phyloP scores from a whole-genome alignment of 1,140 invertebrate species.

The Drosophila leontia region DNA sequence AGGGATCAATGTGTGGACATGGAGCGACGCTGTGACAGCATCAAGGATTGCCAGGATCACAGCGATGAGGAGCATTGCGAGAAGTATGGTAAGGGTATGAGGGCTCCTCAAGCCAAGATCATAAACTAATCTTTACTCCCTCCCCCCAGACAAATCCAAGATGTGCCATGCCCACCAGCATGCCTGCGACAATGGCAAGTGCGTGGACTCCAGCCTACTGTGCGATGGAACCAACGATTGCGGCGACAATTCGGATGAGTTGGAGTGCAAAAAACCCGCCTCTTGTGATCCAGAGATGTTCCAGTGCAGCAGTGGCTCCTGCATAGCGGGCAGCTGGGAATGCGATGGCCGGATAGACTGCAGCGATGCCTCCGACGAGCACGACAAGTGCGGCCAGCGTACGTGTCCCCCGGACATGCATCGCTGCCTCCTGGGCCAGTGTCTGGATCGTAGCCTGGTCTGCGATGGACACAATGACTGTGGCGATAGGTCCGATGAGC shows the following conservation, averaged over 20 bases:
- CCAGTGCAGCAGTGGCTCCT: constrained; percentile 88
- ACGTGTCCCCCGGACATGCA: constrained; percentile 80
- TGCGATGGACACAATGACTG: constrained; percentile 87
- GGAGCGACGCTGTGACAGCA: constrained; percentile 88
- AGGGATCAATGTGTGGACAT: constrained; percentile 84
- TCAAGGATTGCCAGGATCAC: constrained; percentile 90
- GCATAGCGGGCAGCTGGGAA: constrained; percentile 89
- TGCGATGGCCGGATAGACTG: constrained; percentile 91
- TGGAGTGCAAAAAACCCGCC: constrained; percentile 86
- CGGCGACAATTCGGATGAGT: constrained; percentile 88
- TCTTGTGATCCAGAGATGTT: constrained; percentile 63
- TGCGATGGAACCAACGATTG: constrained; percentile 89
- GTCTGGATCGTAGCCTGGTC: constrained; percentile 85
- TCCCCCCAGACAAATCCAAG: constrained; percentile 57
- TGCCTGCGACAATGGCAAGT: constrained; percentile 94
- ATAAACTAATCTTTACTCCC: background rate
- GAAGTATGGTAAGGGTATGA: constrained; percentile 72
- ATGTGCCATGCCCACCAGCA: constrained; percentile 88
- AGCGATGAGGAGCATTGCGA: constrained; percentile 90
- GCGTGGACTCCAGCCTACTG: constrained; percentile 87
- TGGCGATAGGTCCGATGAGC: constrained; percentile 86
- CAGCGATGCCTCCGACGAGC: constrained; percentile 90
- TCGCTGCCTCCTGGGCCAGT: constrained; percentile 85
- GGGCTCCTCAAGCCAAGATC: too few relatives aligned
- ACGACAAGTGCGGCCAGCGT: constrained; percentile 86